These are phyloP conservation scores for Ectobius pallidus DNA, from an alignment of 2,888 invertebrate species.

Conservation along the genomic window DNA sequence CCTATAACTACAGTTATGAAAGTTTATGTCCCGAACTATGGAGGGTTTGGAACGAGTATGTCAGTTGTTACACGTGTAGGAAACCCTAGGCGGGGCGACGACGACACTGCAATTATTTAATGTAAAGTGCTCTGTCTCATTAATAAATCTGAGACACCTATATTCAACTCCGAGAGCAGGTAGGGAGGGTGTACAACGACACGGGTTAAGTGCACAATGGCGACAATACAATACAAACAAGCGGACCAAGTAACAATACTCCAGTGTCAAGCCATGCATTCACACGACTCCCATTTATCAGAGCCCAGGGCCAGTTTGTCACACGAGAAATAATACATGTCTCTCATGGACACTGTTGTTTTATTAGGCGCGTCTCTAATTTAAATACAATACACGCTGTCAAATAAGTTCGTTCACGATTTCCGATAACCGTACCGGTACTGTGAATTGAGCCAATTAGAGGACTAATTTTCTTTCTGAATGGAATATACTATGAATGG, in stretches of 20 bases:
- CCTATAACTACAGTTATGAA: too few relatives aligned
- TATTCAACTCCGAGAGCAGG: background rate
- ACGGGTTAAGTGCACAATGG: constrained; percentile 12
- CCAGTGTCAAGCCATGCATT: background rate
- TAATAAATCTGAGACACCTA: constrained; percentile 8
- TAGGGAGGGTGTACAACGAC: constrained; percentile 7
- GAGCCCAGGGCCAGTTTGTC: background rate
- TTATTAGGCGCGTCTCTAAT: too few relatives aligned
- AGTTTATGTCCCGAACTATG: too few relatives aligned
- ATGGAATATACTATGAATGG: too few relatives aligned
- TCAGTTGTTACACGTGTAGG: background rate
- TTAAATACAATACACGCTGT: too few relatives aligned
- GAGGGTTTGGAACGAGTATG: background rate
- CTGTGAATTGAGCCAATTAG: too few relatives aligned
- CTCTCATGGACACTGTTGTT: too few relatives aligned
- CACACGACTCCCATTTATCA: constrained; percentile 7
- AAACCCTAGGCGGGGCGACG: background rate
- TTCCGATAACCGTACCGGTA: too few relatives aligned
- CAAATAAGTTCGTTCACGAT: too few relatives aligned
- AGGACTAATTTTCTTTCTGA: too few relatives aligned
- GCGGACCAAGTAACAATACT: constrained; percentile 2
- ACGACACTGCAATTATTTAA: background rate
- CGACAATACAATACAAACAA: background rate
- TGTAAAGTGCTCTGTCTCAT: background rate
- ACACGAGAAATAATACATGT: constrained; percentile 4